Evolutionary conservation across 2,888 invertebrate genomes (phyloP).

Genomic region (Epinotia bilunana): DNA sequence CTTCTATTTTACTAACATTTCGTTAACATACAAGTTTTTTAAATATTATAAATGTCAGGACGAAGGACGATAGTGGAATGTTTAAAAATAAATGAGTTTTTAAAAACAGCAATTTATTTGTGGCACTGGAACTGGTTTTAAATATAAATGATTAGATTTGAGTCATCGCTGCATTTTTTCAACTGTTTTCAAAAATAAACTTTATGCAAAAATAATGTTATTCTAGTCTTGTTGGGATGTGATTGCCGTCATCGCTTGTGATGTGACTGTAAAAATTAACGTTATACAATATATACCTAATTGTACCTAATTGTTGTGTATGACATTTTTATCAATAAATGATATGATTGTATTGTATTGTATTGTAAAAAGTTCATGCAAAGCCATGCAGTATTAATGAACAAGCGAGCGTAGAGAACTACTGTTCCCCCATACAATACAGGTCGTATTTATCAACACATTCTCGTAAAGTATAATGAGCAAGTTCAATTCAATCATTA

Average conservation of each 20-base stretch:
- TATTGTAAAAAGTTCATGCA: too few relatives aligned
- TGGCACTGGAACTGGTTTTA: not conserved
- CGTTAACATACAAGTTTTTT: constrained; percentile 12
- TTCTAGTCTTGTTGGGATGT: not conserved
- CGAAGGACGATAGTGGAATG: not conserved
- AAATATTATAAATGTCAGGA: constrained; percentile 10
- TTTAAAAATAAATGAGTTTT: constrained; percentile 9
- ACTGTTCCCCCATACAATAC: too few relatives aligned
- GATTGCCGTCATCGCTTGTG: not conserved
- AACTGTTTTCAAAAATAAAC: not conserved
- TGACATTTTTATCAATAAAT: too few relatives aligned
- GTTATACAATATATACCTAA: too few relatives aligned
- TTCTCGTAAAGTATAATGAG: too few relatives aligned
- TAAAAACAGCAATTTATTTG: constrained; percentile 13
- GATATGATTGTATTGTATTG: too few relatives aligned
- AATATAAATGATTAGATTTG: not conserved
- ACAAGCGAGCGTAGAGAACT: too few relatives aligned
- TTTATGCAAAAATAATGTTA: not conserved
- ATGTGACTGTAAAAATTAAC: not conserved
- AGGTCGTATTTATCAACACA: too few relatives aligned
- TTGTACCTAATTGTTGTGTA: too few relatives aligned
- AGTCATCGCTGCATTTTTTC: not conserved
- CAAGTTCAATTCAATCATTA: too few relatives aligned
- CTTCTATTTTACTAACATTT: constrained; percentile 28
- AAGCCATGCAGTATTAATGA: too few relatives aligned